Conservation (phyloP, 2,888 invertebrate species). For the Blastobasis lacticolella region DNA sequence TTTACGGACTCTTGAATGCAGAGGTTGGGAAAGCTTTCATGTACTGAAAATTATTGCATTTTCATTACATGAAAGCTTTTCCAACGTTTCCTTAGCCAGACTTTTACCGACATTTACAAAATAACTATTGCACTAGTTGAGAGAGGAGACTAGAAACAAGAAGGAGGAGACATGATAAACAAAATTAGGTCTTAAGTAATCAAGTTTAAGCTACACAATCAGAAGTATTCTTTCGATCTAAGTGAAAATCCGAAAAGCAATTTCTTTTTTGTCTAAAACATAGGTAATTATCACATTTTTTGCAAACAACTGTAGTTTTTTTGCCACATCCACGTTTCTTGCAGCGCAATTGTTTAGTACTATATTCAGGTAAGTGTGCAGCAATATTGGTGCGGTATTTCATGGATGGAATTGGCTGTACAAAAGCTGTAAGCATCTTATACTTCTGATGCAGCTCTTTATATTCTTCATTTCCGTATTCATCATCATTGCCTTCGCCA, state of each 20-base stretch:
- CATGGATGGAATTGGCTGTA: neutral
- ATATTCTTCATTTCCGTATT: neutral
- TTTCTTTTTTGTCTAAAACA: neutral
- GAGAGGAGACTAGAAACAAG: too few relatives aligned
- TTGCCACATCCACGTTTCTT: neutral
- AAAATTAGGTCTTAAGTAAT: neutral
- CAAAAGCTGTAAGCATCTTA: neutral
- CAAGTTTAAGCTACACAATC: neutral
- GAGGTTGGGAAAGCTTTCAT: too few relatives aligned
- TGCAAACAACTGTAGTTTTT: neutral
- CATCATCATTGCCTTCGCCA: neutral
- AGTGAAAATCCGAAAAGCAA: neutral
- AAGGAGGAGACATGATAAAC: neutral
- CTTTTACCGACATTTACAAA: too few relatives aligned
- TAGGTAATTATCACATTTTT: neutral
- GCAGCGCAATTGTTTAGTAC: neutral
- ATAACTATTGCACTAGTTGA: too few relatives aligned
- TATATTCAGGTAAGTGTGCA: slow-evolving; percentile 1
- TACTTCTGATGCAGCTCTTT: neutral
- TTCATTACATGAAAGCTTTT: too few relatives aligned
- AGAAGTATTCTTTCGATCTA: neutral
- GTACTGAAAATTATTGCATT: too few relatives aligned
- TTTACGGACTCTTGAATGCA: too few relatives aligned
- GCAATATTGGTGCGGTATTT: neutral
- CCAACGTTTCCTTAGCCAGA: too few relatives aligned